Base-by-base conservation (phyloP, 2,888 invertebrate genomes). In the Apoda limacodes region DNA sequence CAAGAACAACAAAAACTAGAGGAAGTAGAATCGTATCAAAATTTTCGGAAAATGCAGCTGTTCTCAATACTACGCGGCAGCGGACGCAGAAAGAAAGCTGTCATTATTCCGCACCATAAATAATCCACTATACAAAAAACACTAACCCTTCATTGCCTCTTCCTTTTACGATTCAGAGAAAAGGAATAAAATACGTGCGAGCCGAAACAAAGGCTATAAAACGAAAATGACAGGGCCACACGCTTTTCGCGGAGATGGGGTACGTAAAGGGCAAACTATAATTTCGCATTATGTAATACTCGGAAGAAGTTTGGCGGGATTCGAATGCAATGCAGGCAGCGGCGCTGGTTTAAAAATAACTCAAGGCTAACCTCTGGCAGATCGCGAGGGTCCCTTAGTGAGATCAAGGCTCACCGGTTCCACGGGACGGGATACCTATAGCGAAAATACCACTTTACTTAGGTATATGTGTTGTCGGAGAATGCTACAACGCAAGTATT, bases 261-360 rank as follows among this genome's bases (percentile, higher is more conserved):
- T 60, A 56, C 46, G 55, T 59, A 72, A 72, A 68, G 67, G 58
- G 61, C 62, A 56, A 62, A 70, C 66, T 70, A 68, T 69, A 74
- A 71, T 70, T 72, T 74, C 60, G 74, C 59, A 75, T 80, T 80
- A 80, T 75, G 65, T 75, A 80, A 80, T 69, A 75, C 64, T 71
- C 68, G 78, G 75, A 78, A 78, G 71, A 64, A 74, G 68, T 53
- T 55, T 43, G 69, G 56, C 64, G 55, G 71, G 75, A 61, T 68
- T 66, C 66, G 68, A 61, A 67, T 72, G 72, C n/a, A 61, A 67
- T 72, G 17, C 17, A 17, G 17, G 17, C 74, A 76, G 55, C 58
- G 47, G 39, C 39, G 60, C 53, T 54, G 60, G 67, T 63, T 67
- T 76, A 76, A 74, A 80, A 78, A 78, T 78, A 80, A 69, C 78